phyloP scores from a whole-genome alignment of 2,888 invertebrate species.

The Temnothorax ravouxi region DNA sequence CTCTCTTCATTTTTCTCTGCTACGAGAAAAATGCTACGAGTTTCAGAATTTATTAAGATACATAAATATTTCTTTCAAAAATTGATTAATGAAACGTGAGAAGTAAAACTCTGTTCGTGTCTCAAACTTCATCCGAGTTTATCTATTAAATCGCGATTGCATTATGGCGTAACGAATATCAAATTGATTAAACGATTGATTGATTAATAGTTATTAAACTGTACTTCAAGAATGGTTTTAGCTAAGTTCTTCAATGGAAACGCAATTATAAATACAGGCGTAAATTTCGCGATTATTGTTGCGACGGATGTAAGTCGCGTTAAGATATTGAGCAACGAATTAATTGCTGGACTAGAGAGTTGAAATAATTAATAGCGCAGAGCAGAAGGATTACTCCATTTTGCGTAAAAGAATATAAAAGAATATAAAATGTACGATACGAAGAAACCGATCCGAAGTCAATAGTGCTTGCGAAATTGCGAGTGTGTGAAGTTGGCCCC shows the following conservation, averaged over 20 bases:
- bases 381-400: neutral
- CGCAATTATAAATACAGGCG: neutral
- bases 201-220: neutral
- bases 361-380: slow-evolving; percentile 13
- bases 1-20: neutral
- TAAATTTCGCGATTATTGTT: slow-evolving; percentile 49
- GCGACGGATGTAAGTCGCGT: slow-evolving; percentile 3
- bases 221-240: neutral
- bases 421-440: neutral
- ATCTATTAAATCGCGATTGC: neutral
- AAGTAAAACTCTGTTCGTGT: neutral
- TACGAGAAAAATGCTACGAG: neutral
- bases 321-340: slow-evolving; percentile 23
- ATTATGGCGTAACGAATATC: neutral
- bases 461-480: neutral
- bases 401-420: neutral
- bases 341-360: slow-evolving; percentile 9
- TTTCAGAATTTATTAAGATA: neutral
- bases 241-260: neutral
- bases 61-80: neutral
- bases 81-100: neutral
- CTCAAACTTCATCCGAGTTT: neutral
- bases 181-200: too few relatives aligned
- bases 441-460: neutral
- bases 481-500: too few relatives aligned